Evolutionary conservation across 2,888 invertebrate genomes (phyloP), one percentile per base, ranked within the genome.

Genomic region (Phymatocera aterrima): DNA sequence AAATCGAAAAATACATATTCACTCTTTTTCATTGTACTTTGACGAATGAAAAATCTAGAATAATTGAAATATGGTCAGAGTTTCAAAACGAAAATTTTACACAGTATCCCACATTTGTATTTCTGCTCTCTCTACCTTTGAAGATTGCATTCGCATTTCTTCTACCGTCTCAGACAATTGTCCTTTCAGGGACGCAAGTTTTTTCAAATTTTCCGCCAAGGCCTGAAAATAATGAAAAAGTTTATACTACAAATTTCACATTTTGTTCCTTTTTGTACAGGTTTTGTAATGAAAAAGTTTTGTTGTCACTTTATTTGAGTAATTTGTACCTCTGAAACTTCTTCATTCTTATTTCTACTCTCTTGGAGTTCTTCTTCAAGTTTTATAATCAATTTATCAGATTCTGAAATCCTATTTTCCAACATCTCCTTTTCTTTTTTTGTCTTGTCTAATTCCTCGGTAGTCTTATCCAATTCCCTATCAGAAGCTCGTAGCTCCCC

Each of bases 261-360:
- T 54, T 6, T 1, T n/a, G 6, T 54, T 54, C 6, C n/a, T n/a
- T n/a, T n/a, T n/a, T n/a, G n/a, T n/a, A n/a, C n/a, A n/a, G n/a
- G n/a, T n/a, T n/a, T n/a, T n/a, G n/a, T n/a, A 21, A 68, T 46
- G 2, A 68, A 68, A 10, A 24, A 64, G 2, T 28, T 15, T 28
- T 28, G 1, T n/a, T n/a, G 31, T 18, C 8, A 15, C 31, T 64
- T 12, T 34, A 64, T 12, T 8, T 37, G 18, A 28, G 37, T n/a
- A 37, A 37, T 65, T 46, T 6, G 5, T 15, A 75, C 75, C 75
- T 75, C 37, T 4, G 75, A 80, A 54, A 83, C 78, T 21, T 80
- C 64, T 64, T 79, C 64, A 2, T 79, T 78, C 28, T 79, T 48
- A 6, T 21, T 46, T n/a, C n/a, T 10, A 21, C n/a, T 28, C n/a